A percentile compares a stretch with the other conserved stretches of the same genome.
Evolutionary conservation across 2,113 vertebrate species (phyloP).

Genomic region (Mus musculus): GRCm39 chr17:43520001-43520500

Average conservation of each 20-base stretch:
- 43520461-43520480: slow-evolving; percentile 57
- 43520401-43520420: slow-evolving; percentile 41
- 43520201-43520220: background rate
- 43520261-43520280: background rate
- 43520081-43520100: background rate
- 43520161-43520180: background rate
- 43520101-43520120: background rate
- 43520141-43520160: background rate
- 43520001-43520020: background rate
- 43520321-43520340: background rate
- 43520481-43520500: slow-evolving; percentile 43
- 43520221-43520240: background rate
- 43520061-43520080: background rate
- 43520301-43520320: background rate
- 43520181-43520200: background rate
- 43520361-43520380: background rate
- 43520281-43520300: background rate
- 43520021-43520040: background rate
- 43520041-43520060: background rate
- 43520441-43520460: slow-evolving; percentile 49
- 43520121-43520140: background rate
- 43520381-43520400: slow-evolving; percentile 1
- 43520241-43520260: background rate
- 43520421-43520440: slow-evolving; percentile 21
- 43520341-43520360: background rate